These are phyloP conservation scores for Notechis scutatus DNA, from an alignment of 2,113 vertebrate genomes.

Conservation along the genomic window DNA sequence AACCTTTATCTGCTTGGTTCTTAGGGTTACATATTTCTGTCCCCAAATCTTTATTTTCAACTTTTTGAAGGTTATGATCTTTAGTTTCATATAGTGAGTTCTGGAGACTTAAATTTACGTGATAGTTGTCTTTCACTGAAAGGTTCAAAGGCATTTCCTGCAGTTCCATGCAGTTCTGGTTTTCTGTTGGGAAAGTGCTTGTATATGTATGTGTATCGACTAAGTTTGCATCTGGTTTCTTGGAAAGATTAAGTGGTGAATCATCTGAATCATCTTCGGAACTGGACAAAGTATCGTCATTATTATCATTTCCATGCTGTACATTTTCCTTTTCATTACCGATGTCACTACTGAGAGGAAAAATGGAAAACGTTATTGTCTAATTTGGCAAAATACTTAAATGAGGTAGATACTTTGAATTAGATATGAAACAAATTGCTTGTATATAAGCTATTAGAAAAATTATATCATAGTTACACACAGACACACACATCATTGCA, in stretches of 20 bases:
- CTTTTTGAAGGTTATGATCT: neutral
- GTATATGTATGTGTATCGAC: neutral
- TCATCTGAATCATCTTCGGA: slow-evolving; percentile 58
- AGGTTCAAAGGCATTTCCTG: slow-evolving; percentile 88
- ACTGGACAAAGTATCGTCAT: neutral
- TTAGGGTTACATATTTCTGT: slow-evolving; percentile 13
- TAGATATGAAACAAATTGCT: neutral
- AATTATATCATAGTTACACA: neutral
- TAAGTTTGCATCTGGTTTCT: slow-evolving; percentile 61
- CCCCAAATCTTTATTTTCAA: neutral
- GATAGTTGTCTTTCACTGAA: slow-evolving; percentile 78
- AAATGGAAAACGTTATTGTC: neutral
- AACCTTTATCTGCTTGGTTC: fast-evolving
- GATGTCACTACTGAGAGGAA: slow-evolving; percentile 59
- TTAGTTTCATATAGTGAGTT: neutral
- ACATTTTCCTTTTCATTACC: slow-evolving; percentile 32
- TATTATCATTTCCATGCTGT: neutral
- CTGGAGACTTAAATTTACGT: slow-evolving; percentile 41
- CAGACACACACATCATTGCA: neutral
- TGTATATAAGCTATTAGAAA: neutral
- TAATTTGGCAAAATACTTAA: neutral
- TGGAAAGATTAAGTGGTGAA: slow-evolving; percentile 90
- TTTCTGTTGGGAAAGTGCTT: slow-evolving; percentile 38
- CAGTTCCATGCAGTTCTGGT: slow-evolving; percentile 52
- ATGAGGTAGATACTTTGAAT: neutral